Conservation (phyloP, 1,140 invertebrate species). For the Temnothorax curvispinosus region DNA sequence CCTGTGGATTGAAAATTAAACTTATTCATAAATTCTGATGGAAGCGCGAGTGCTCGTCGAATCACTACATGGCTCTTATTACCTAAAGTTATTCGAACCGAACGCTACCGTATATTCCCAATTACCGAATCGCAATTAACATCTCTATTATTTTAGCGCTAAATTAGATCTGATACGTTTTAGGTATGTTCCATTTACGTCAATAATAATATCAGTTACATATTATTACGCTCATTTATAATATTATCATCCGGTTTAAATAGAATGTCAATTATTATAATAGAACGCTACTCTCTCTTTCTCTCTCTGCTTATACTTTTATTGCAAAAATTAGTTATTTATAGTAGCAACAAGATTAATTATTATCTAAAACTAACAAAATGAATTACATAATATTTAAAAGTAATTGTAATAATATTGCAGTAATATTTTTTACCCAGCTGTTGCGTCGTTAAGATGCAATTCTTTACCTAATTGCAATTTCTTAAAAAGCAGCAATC, state of each 20-base stretch:
- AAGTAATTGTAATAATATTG: neutral
- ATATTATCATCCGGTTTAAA: neutral
- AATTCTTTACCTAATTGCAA: neutral
- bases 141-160: slow-evolving; percentile 12
- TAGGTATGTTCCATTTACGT: neutral
- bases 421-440: neutral
- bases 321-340: neutral
- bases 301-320: neutral
- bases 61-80: neutral
- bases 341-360: neutral
- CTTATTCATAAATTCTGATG: slow-evolving; percentile 23
- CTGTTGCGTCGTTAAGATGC: neutral
- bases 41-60: neutral
- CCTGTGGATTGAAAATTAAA: slow-evolving; percentile 5
- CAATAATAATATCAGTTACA: neutral
- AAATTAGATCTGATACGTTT: neutral
- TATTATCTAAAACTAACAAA: neutral
- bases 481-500: neutral
- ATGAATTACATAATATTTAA: neutral
- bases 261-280: neutral
- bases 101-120: neutral
- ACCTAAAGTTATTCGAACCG: neutral
- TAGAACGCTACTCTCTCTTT: neutral
- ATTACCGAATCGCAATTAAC: slow-evolving; percentile 4
- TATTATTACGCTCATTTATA: neutral